Evolutionary conservation across 2,797 vertebrate genomes (phyloP).

Genomic region (Darevskia mixta): DNA sequence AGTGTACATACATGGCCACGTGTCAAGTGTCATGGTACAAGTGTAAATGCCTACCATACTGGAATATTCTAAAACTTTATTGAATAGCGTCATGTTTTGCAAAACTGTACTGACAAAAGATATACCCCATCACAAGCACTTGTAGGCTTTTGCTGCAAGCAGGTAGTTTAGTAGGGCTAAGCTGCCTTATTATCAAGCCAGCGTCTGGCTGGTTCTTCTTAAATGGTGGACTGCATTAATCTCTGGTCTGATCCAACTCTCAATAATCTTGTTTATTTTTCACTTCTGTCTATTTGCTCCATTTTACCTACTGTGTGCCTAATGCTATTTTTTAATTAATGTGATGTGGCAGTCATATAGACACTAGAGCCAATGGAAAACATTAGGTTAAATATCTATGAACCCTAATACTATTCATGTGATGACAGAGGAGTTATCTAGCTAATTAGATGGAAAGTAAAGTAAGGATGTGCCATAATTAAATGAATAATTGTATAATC

Average conservation of each 20-base stretch:
- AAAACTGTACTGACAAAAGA: not conserved
- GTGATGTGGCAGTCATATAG: not conserved
- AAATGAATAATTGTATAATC: conserved; percentile 42
- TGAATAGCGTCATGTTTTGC: not conserved
- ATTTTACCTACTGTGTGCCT: not conserved
- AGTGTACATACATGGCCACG: too few species aligned
- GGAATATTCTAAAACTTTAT: not conserved
- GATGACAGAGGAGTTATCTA: not conserved
- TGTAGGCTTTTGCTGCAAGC: not conserved
- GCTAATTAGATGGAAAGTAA: conserved; percentile 37
- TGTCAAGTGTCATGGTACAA: not conserved
- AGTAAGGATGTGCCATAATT: conserved; percentile 36
- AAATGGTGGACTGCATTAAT: not conserved
- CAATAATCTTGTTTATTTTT: not conserved
- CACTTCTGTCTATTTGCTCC: not conserved
- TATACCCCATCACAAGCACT: not conserved
- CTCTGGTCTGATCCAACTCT: not conserved
- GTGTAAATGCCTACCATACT: not conserved
- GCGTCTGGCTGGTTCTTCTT: not conserved
- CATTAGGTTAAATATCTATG: not conserved
- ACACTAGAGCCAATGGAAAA: not conserved
- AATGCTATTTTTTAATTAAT: conserved; percentile 14
- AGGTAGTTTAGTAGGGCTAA: not conserved
- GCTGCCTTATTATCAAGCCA: not conserved
- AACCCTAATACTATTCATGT: not conserved